Percentiles rank a stretch among this genome's conserved stretches.
Conservation (phyloP, 2,888 invertebrate genomes). For the Eristalis arbustorum region DNA sequence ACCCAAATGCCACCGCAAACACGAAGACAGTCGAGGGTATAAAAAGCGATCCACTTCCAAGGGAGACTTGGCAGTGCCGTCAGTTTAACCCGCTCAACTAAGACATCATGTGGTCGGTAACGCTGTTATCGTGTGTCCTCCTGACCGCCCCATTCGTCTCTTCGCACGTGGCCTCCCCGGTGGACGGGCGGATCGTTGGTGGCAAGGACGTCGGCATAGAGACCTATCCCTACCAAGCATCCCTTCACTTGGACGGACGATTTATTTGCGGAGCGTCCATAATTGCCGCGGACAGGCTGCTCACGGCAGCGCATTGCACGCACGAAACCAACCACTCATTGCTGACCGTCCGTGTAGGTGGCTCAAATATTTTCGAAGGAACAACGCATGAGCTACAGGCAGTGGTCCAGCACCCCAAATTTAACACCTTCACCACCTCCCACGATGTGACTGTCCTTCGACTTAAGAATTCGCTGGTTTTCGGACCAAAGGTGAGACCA, state of each 20-base stretch:
- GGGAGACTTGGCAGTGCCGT: no score
- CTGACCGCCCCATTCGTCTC: background rate
- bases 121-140: background rate
- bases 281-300: conserved; percentile 11
- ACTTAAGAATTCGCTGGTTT: conserved; percentile 2
- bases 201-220: background rate
- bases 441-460: conserved; percentile 10
- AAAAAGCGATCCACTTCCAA: no score
- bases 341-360: conserved; percentile 8
- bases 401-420: background rate
- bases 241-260: background rate
- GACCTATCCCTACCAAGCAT: conserved; percentile 8
- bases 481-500: background rate
- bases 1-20: no score
- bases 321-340: background rate
- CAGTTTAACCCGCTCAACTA: background rate
- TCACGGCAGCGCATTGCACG: conserved; percentile 37
- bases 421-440: background rate
- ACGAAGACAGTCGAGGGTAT: no score
- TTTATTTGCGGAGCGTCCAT: conserved; percentile 32
- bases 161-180: background rate
- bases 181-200: conserved; percentile 25
- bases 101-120: background rate
- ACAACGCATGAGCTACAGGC: background rate
- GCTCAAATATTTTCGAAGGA: background rate